Percentiles rank a stretch among this genome's conserved stretches.
Conservation (phyloP, 2,797 vertebrate species). For the Allobates femoralis region DNA sequence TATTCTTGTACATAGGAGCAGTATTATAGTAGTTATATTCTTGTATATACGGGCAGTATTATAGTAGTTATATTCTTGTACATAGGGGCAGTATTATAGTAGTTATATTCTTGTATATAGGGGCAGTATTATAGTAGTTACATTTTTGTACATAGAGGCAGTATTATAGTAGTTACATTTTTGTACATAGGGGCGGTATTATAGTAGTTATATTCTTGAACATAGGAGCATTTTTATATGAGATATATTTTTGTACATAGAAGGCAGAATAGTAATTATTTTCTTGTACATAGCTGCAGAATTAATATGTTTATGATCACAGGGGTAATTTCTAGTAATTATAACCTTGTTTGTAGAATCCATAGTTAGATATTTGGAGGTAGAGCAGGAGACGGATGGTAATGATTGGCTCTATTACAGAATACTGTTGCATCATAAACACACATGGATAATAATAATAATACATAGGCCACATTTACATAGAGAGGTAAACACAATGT, state of each 20-base stretch:
- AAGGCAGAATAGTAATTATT: not conserved
- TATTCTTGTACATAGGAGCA: slow-evolving; percentile 10
- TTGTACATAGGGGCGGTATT: not conserved
- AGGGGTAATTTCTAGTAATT: not conserved
- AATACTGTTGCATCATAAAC: not conserved
- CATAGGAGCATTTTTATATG: too few relatives aligned
- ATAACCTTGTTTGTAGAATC: not conserved
- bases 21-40: slow-evolving; percentile 13
- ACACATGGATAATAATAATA: slow-evolving; percentile 22
- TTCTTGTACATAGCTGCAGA: not conserved
- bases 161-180: slow-evolving; percentile 10
- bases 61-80: not conserved
- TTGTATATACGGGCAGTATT: not conserved
- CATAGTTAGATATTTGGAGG: not conserved
- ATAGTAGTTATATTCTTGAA: not conserved
- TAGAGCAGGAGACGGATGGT: not conserved
- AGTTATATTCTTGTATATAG: not conserved
- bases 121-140: not conserved
- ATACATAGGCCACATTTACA: slow-evolving; percentile 27
- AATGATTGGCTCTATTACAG: not conserved
- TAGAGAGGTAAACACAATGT: slow-evolving; percentile 11
- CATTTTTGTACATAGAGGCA: not conserved
- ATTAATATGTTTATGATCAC: not conserved
- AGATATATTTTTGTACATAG: slow-evolving; percentile 2
- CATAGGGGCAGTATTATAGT: not conserved